Base-by-base conservation (phyloP, 1,140 invertebrate genomes). In the Xylocopa sonorina region DNA sequence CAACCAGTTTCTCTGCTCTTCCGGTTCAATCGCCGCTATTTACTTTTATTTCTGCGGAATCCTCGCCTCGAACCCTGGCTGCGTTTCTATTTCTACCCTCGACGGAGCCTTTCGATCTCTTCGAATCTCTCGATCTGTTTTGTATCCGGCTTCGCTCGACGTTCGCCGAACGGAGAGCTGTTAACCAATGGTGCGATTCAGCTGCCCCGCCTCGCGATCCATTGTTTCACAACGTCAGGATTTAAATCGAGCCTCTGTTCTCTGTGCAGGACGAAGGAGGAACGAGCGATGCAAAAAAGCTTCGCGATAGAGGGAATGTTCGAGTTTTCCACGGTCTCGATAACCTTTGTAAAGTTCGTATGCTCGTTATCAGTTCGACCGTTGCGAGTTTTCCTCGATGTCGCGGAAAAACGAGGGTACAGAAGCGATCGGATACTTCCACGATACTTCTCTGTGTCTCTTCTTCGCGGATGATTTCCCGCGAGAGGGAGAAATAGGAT, bases 401-500 rank as follows among this genome's bases (percentile, higher is more conserved):
- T 46, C 16, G 1, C 24, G 1, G 43, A 48, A 10, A 67, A 67
- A n/a, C n/a, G n/a, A 32, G 4, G 14, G 21, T 48, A 43, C 24
- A 24, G 29, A 48, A 32, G 29, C 9, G 2, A 10, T 29, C 12
- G 3, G 60, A 63, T 38, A 38, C 9, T 38, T 38, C 38, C 9
- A 38, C 38, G n/a, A 34, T n/a, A 24, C n/a, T 32, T n/a, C 7
- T 58, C 43, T 81, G 27, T 43, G 43, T 43, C n/a, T n/a, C 43
- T 78, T 48, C 21, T 32, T 43, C n/a, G 50, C 18, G 41, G 51
- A 55, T 83, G 57, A 78, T 77, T 86, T 84, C 69, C 74, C 83
- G 57, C 71, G 79, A 82, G 81, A 43, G 60, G 10, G 58, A 18
- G 21, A n/a, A 51, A 67, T 50, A 50, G 12, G 21, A 67, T 21